A percentile compares a stretch with the other conserved stretches of the same genome.
phyloP scores from a whole-genome alignment of 2,113 vertebrate species.

The Vidua chalybeata region DNA sequence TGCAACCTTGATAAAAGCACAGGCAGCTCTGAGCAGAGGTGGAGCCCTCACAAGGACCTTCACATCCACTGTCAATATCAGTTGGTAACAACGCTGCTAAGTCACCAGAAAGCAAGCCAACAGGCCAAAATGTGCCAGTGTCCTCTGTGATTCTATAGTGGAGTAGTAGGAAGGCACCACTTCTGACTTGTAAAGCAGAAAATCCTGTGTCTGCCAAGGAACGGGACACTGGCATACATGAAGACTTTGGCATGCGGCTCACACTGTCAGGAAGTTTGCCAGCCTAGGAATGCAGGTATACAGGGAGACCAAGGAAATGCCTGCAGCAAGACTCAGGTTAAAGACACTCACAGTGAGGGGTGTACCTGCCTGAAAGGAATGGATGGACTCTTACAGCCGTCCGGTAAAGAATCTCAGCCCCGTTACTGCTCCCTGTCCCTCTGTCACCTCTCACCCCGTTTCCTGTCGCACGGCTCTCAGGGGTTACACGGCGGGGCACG shows the following conservation, averaged over 20 bases:
- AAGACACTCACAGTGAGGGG: neutral
- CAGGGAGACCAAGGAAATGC: neutral
- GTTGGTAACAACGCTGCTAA: neutral
- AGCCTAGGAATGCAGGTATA: neutral
- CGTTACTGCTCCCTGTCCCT: neutral
- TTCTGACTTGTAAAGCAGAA: neutral
- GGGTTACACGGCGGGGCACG: neutral
- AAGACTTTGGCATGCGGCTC: fast-evolving
- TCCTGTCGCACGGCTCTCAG: neutral
- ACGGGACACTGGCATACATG: fast-evolving
- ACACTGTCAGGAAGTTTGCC: fast-evolving
- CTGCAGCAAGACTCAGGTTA: neutral
- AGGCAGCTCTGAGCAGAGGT: neutral
- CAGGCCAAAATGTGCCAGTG: neutral
- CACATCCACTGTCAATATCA: neutral
- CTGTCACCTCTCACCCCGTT: neutral
- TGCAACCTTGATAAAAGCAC: neutral
- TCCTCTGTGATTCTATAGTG: neutral
- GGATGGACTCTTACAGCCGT: neutral
- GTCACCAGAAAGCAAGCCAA: neutral
- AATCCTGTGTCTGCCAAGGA: neutral
- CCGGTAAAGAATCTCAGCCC: neutral
- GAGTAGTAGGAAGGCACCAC: neutral
- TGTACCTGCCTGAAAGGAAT: neutral
- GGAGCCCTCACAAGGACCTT: neutral